Evolutionary conservation across 2,797 vertebrate species (phyloP).

Genomic region (Channa striata): DNA sequence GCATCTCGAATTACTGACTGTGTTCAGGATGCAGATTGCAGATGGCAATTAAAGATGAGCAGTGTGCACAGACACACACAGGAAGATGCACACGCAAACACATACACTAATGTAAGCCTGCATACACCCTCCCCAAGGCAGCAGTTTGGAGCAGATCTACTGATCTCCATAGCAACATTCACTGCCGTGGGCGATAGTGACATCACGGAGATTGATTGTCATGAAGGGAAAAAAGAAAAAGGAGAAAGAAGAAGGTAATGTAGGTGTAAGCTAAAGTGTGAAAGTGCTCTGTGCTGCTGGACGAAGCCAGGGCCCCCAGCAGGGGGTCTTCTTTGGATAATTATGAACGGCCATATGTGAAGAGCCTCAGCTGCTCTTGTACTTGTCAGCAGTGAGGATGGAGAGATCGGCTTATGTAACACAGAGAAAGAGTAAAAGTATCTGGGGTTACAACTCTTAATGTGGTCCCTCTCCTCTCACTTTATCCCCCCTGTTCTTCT

Average conservation of each 20-base stretch:
- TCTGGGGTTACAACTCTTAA: slow-evolving; percentile 47
- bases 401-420: slow-evolving; percentile 62
- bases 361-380: slow-evolving; percentile 47
- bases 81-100: slow-evolving; percentile 13
- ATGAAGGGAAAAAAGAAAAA: slow-evolving; percentile 46
- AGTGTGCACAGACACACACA: slow-evolving; percentile 46
- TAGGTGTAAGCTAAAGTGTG: slow-evolving; percentile 53
- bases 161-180: slow-evolving; percentile 82
- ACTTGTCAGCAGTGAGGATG: slow-evolving; percentile 33
- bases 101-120: slow-evolving; percentile 28
- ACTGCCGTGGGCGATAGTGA: slow-evolving; percentile 74
- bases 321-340: slow-evolving; percentile 48
- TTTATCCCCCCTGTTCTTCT: slow-evolving; percentile 49
- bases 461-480: slow-evolving; percentile 43
- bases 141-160: slow-evolving; percentile 69
- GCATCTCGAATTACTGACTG: slow-evolving; percentile 76
- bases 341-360: slow-evolving; percentile 34
- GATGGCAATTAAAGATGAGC: slow-evolving; percentile 82
- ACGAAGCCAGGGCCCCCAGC: slow-evolving; percentile 24
- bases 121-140: slow-evolving; percentile 56
- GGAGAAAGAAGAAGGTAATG: slow-evolving; percentile 45
- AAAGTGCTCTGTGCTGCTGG: slow-evolving; percentile 14
- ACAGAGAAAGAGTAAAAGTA: slow-evolving; percentile 32
- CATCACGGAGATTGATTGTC: slow-evolving; percentile 79
- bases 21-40: slow-evolving; percentile 77